These are phyloP conservation scores for Poicephalus gulielmi DNA, from an alignment of 2,113 vertebrate genomes.

Conservation along the genomic window DNA sequence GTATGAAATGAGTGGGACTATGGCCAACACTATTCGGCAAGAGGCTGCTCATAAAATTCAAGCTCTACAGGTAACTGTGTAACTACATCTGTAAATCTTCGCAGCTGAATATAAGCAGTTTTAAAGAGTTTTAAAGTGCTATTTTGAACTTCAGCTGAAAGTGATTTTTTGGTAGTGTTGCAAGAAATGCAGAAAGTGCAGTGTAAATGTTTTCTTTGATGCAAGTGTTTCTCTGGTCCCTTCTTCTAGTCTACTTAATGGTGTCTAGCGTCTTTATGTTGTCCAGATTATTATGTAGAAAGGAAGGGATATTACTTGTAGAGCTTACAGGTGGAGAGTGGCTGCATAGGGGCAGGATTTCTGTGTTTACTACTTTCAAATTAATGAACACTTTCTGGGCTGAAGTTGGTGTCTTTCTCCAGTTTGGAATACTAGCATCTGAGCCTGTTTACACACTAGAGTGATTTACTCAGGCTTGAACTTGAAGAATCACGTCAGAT, in stretches of 20 bases:
- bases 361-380: neutral
- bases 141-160: neutral
- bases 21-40: constrained; percentile 83
- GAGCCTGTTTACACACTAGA: neutral
- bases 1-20: constrained; percentile 85
- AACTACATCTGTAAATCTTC: neutral
- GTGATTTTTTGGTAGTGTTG: neutral
- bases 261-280: neutral
- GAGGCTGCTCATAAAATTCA: constrained; percentile 84
- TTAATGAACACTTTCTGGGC: neutral
- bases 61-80: constrained; percentile 82
- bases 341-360: neutral
- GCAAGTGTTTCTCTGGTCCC: neutral
- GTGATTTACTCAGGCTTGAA: neutral
- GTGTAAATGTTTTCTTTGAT: neutral
- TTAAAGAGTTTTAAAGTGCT: neutral
- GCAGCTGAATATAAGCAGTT: neutral
- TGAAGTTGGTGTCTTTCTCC: neutral
- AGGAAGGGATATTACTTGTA: neutral
- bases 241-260: neutral
- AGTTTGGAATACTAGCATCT: neutral
- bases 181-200: neutral
- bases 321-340: neutral
- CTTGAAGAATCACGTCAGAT: neutral
- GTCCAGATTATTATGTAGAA: neutral